Evolutionary conservation across 2,113 vertebrate species (phyloP).

Genomic region (Eulemur macaco): DNA sequence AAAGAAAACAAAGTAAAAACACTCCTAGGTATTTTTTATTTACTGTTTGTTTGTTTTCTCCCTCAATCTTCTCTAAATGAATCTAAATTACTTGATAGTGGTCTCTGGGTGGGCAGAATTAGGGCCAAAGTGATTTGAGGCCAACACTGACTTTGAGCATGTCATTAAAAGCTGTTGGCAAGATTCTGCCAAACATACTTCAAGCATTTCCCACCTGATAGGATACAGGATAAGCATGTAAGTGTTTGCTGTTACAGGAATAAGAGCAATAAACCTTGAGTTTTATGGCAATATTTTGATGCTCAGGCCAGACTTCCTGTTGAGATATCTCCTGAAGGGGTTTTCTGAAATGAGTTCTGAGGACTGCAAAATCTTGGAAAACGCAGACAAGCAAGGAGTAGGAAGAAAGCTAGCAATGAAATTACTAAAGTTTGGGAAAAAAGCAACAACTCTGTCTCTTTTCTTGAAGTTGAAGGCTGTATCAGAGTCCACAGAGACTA

Average conservation of each 20-base stretch:
- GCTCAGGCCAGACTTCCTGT: neutral
- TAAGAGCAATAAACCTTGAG: neutral
- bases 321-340: neutral
- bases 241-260: neutral
- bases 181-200: neutral
- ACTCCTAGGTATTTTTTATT: neutral
- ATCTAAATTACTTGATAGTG: neutral
- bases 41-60: neutral
- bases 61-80: neutral
- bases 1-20: neutral
- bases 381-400: neutral
- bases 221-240: too few species aligned
- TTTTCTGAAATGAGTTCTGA: slow-evolving; percentile 5
- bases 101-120: neutral
- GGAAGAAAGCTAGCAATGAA: neutral
- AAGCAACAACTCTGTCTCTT: neutral
- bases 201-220: neutral
- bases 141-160: neutral
- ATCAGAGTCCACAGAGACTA: neutral
- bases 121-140: neutral
- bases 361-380: neutral
- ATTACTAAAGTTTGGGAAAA: neutral
- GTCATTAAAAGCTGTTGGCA: neutral
- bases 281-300: neutral
- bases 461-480: neutral